Evolutionary conservation across 1,140 invertebrate genomes (phyloP).

Genomic region (Heliconius melpomene): DNA sequence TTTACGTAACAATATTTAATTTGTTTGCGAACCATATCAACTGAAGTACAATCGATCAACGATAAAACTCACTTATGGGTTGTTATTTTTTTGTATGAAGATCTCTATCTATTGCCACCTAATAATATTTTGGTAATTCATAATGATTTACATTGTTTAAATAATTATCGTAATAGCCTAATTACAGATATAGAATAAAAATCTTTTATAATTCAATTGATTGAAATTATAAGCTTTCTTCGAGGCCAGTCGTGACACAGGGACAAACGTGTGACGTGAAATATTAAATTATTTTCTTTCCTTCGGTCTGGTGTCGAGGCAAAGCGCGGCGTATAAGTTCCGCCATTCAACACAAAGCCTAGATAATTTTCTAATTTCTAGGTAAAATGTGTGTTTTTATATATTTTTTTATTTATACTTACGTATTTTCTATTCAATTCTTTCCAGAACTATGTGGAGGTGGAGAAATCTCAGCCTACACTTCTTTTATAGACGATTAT

Average conservation of each 20-base stretch:
- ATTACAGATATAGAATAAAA: too few relatives aligned
- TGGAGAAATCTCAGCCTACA: constrained; percentile 41
- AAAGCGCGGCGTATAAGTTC: not conserved
- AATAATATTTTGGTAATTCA: too few relatives aligned
- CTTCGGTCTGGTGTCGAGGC: not conserved
- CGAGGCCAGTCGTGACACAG: too few relatives aligned
- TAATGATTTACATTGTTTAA: too few relatives aligned
- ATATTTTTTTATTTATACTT: too few relatives aligned
- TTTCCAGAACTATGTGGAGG: constrained; percentile 58
- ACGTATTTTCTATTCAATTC: not conserved
- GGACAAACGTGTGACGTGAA: too few relatives aligned
- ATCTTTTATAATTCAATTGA: too few relatives aligned
- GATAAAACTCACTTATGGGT: not conserved
- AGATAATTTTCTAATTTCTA: too few relatives aligned
- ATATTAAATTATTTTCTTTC: not conserved
- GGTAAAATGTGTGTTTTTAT: too few relatives aligned
- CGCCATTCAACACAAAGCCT: not conserved
- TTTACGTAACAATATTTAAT: not conserved
- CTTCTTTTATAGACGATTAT: not conserved
- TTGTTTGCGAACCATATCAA: not conserved
- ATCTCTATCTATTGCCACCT: not conserved
- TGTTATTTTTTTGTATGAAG: not conserved
- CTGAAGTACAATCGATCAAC: not conserved
- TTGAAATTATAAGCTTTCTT: not conserved
- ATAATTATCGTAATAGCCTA: too few relatives aligned